Evolutionary conservation across 2,797 vertebrate genomes (phyloP).

Genomic region (Acrocephalus scirpaceus): DNA sequence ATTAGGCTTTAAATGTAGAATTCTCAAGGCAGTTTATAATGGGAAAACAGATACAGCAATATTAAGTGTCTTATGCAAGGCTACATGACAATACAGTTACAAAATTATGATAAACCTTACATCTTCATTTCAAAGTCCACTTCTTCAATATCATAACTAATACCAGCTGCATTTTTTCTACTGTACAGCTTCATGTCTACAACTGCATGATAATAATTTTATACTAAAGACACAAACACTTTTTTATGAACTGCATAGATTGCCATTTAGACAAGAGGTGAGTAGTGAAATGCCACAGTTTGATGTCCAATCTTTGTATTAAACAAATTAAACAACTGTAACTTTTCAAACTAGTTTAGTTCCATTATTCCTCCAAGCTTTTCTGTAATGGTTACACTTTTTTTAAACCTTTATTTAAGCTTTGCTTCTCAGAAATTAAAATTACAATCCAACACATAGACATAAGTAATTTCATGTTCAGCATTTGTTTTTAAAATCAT

Average conservation of each 20-base stretch:
- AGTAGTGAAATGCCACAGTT: neutral
- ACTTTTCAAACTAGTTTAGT: neutral
- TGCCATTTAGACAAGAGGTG: neutral
- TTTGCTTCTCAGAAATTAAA: neutral
- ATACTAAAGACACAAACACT: neutral
- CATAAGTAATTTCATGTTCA: accelerated
- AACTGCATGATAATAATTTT: neutral
- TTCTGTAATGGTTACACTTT: neutral
- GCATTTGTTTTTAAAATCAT: neutral
- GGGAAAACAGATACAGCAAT: neutral
- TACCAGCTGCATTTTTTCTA: neutral
- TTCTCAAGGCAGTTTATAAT: neutral
- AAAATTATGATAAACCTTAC: neutral
- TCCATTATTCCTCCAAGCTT: neutral
- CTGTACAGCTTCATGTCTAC: neutral
- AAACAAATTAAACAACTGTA: neutral
- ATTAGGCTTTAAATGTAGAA: neutral
- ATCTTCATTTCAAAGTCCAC: neutral
- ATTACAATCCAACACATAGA: neutral
- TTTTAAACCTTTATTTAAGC: neutral
- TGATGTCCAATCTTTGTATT: neutral
- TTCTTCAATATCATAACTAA: neutral
- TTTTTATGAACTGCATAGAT: neutral
- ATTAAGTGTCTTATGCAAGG: neutral
- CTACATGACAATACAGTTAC: neutral